Conservation (phyloP, 1,140 invertebrate genomes). For the Odontomachus brunneus region DNA sequence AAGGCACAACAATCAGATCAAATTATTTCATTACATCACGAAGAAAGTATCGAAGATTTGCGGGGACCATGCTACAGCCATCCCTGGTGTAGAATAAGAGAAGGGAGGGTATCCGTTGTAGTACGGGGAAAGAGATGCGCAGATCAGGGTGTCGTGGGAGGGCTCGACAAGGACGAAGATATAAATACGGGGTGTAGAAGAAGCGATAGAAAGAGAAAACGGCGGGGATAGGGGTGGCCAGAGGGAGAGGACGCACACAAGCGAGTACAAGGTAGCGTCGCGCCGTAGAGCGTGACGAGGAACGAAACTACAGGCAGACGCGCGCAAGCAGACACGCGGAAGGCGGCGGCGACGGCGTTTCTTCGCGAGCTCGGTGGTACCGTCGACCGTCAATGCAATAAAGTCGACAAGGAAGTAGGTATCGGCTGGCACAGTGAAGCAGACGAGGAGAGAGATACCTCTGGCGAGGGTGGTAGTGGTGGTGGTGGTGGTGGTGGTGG, state of each 20-base stretch:
- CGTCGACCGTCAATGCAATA: not conserved
- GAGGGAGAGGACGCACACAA: not conserved
- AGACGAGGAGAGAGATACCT: not conserved
- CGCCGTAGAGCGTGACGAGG: conserved; percentile 16
- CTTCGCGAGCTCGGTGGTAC: conserved; percentile 23
- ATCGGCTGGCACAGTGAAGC: not conserved
- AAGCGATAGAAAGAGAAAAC: not conserved
- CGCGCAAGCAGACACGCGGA: conserved; percentile 12
- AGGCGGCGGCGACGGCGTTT: not conserved
- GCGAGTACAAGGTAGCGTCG: conserved; percentile 4
- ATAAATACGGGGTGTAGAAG: conserved; percentile 34
- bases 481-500: not conserved
- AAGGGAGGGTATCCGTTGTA: conserved; percentile 3
- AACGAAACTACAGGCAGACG: conserved; percentile 11
- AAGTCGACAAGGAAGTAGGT: conserved; percentile 17
- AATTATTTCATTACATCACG: conserved; percentile 14
- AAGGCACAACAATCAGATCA: not conserved
- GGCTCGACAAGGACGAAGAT: conserved; percentile 27
- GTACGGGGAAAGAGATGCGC: not conserved
- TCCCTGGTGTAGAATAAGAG: not conserved
- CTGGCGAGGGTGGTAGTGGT: conserved; percentile 2
- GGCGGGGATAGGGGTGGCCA: not conserved
- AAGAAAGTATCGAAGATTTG: not conserved
- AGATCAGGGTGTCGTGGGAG: not conserved
- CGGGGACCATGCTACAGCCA: not conserved